Base-by-base conservation (phyloP, 2,888 invertebrate genomes). In the Drosophila atripex region DNA sequence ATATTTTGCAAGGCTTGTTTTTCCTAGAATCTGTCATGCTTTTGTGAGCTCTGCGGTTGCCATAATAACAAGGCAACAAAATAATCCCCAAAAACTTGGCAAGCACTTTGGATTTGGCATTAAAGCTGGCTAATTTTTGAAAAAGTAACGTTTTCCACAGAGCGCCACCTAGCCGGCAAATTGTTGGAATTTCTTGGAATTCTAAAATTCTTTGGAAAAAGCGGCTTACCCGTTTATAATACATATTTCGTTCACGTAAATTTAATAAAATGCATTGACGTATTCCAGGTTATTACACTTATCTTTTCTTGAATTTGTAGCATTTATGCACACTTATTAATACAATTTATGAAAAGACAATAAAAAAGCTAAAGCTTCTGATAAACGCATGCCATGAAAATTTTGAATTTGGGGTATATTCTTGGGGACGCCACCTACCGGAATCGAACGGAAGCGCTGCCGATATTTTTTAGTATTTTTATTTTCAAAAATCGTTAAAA, bases 1-100 rank as follows among this genome's bases (percentile, higher is more conserved):
- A 51, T 56, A 64, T 71, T 65, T 64, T 53, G 50, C 52, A 57
- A 49, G 53, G 49, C 58, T 43, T 71, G 73, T 65, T 57, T 77
- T 68, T 53, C 45, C 46, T 18, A 35, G 52, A 38, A 18, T 14
- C 1, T 41, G 53, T 52, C 39, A 38, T 66, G 47, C 30, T 54
- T 65, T 72, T 71, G 47, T 25, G 47, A 47, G 9, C 41, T 32
- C 38, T 50, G 69, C 38, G 71, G 69, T 60, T 43, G 28, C 23
- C n/a, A 35, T 35, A 32, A 32, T 32, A 32, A 32, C 12, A 32
- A 32, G 12, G 11, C 8, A 28, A 32, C 32, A 30, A 30, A 39
- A 41, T 35, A 69, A 47, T 39, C 47, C 9, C 43, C 43, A 18
- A 35, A 12, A 38, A 32, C 21, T 3, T 21, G 21, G 21, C 3